phyloP scores from a whole-genome alignment of 2,113 vertebrate species.

The Corythoichthys haematopterus region DNA sequence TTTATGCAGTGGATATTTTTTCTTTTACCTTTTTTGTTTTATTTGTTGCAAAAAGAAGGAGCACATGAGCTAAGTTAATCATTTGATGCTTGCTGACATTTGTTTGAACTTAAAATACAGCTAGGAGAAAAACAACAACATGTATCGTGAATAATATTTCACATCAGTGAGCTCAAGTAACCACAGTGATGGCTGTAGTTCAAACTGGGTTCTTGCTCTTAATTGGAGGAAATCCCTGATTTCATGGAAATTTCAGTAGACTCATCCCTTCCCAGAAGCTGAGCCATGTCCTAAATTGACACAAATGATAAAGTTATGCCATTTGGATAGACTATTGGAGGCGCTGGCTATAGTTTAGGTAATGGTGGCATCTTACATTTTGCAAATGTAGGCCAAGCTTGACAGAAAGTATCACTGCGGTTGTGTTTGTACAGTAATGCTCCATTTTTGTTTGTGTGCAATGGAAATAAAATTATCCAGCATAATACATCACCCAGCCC shows the following conservation, averaged over 20 bases:
- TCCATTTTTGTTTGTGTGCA: conserved; percentile 11
- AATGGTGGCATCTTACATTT: conserved; percentile 12
- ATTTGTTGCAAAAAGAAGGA: conserved; percentile 25
- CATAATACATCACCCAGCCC: conserved; percentile 29
- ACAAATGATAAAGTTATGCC: conserved; percentile 25
- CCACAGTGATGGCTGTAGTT: neutral
- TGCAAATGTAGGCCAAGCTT: neutral
- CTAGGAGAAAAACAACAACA: too few relatives aligned
- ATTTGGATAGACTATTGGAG: conserved; percentile 1
- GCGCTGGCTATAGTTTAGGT: conserved; percentile 1
- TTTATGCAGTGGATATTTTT: neutral
- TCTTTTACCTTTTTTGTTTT: neutral
- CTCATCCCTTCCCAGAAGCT: neutral
- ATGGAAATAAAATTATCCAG: conserved; percentile 32
- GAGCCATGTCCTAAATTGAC: conserved; percentile 23
- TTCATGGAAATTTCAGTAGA: neutral
- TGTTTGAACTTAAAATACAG: too few relatives aligned
- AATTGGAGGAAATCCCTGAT: neutral
- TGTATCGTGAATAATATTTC: neutral
- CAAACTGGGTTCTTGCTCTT: neutral
- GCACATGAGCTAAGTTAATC: conserved; percentile 21
- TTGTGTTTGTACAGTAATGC: conserved; percentile 23
- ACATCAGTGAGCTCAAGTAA: neutral
- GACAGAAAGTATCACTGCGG: conserved; percentile 4
- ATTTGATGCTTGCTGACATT: neutral